Evolutionary conservation across 2,888 invertebrate species (phyloP).

Genomic region (Laothoe populi): DNA sequence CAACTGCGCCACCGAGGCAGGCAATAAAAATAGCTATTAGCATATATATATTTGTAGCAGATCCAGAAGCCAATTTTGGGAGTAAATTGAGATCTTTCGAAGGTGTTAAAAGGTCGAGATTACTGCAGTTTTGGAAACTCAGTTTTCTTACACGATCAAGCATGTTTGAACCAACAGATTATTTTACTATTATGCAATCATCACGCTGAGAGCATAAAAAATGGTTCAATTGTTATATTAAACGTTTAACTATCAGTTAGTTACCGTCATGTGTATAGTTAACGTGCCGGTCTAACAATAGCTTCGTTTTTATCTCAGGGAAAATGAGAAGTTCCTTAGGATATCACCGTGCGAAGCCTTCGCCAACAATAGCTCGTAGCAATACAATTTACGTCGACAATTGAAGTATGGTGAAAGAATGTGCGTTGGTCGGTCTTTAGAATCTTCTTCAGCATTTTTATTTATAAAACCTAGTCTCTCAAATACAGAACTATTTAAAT

Average conservation of each 20-base stretch:
- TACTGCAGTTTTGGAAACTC: no score
- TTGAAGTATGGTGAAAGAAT: slow-evolving; percentile 13
- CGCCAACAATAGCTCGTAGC: slow-evolving; percentile 16
- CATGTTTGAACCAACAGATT: no score
- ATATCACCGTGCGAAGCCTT: slow-evolving; percentile 10
- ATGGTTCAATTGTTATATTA: not conserved
- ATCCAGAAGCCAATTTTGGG: no score
- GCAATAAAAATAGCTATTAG: no score
- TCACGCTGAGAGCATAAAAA: no score
- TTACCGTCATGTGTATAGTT: not conserved
- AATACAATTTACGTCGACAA: slow-evolving; percentile 23
- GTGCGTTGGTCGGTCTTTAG: slow-evolving; percentile 10
- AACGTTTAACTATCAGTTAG: not conserved
- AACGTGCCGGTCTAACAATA: slow-evolving; percentile 3
- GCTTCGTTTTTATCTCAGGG: slow-evolving; percentile 8
- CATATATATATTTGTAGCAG: no score
- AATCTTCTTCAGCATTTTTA: slow-evolving; percentile 10
- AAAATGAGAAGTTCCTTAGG: slow-evolving; percentile 12
- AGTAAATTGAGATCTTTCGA: no score
- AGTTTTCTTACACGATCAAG: no score
- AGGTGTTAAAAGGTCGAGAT: no score
- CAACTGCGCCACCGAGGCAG: no score
- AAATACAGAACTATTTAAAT: not conserved
- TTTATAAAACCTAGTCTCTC: not conserved
- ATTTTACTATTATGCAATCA: no score